Conservation (phyloP, 1,140 invertebrate genomes). For the Phenacoccus solenopsis region DNA sequence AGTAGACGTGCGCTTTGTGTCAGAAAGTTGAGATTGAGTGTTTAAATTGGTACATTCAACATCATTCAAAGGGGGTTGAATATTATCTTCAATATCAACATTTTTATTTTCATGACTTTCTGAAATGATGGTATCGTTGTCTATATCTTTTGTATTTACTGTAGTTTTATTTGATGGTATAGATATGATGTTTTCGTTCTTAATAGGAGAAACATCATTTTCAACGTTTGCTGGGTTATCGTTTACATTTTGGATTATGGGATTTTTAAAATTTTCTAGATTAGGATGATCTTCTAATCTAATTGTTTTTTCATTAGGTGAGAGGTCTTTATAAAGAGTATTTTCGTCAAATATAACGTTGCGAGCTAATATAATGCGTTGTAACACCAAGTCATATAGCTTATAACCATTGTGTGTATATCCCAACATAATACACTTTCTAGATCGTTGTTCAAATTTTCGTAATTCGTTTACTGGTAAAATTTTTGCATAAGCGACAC, state of each 20-base stretch:
- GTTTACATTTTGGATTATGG: neutral
- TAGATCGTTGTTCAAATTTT: slow-evolving; percentile 15
- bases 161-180: no score
- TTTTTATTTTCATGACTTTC: no score
- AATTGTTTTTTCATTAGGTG: neutral
- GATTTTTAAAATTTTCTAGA: neutral
- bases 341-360: slow-evolving; percentile 21
- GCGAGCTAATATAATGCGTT: neutral
- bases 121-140: no score
- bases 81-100: no score
- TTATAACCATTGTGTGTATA: no score
- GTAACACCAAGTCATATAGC: neutral
- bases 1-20: neutral
- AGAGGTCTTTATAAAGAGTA: neutral
- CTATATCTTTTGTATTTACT: no score
- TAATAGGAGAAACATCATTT: neutral
- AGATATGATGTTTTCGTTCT: no score
- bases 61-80: neutral
- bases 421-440: slow-evolving; percentile 20
- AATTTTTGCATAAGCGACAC: slow-evolving; percentile 19
- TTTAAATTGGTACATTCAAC: no score
- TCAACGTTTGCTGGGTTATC: neutral
- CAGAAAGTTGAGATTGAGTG: no score
- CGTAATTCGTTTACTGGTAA: slow-evolving; percentile 18
- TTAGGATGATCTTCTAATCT: neutral